phyloP scores from a whole-genome alignment of 2,113 vertebrate species.

The Melanostigma gelatinosum region DNA sequence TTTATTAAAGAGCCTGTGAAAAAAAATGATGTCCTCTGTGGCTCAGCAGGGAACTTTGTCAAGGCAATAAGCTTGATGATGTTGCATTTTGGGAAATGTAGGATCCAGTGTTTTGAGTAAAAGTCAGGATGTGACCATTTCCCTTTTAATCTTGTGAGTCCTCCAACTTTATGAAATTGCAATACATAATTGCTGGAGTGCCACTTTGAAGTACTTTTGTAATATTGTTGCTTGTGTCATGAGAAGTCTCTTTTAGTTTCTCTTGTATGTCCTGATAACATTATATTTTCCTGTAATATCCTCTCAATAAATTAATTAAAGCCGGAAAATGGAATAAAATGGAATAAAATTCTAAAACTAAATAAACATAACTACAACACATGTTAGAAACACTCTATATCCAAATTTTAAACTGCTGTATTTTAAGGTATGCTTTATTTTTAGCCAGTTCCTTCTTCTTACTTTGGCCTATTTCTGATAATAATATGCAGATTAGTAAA shows the following conservation, averaged over 20 bases:
- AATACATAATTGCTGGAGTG: background rate
- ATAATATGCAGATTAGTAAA: background rate
- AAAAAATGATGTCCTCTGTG: too few species aligned
- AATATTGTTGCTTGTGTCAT: background rate
- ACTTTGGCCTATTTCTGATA: background rate
- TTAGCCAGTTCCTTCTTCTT: background rate
- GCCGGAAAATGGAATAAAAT: too few species aligned
- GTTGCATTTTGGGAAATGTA: slow-evolving; percentile 41
- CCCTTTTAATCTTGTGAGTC: too few species aligned
- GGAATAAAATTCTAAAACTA: background rate
- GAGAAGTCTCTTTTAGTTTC: background rate
- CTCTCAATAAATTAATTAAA: background rate
- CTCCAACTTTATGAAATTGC: background rate
- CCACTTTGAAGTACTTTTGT: background rate
- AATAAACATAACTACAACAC: background rate
- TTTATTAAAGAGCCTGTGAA: background rate
- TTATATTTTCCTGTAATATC: background rate
- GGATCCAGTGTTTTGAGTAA: background rate
- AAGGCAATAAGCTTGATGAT: background rate
- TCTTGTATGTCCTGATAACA: background rate
- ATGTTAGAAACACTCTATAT: background rate
- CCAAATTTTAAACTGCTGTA: background rate
- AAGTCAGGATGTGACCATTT: background rate
- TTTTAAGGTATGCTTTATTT: background rate
- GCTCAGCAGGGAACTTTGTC: background rate